Conservation (phyloP, 2,797 vertebrate species). For the Smutsia gigantea region DNA sequence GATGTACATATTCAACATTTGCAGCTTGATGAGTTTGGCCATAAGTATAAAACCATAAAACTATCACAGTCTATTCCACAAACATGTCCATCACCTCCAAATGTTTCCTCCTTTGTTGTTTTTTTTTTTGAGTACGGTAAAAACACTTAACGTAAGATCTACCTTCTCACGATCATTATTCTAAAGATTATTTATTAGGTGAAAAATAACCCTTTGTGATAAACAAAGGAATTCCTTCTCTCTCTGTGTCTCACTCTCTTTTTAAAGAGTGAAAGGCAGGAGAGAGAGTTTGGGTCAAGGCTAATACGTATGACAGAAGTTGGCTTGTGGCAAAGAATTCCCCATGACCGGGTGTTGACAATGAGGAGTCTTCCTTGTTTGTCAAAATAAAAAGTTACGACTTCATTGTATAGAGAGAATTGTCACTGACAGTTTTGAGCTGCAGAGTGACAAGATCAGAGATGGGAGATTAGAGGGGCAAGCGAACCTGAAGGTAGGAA, state of each 20-base stretch:
- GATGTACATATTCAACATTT: background rate
- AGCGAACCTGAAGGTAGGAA: background rate
- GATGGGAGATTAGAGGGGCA: background rate
- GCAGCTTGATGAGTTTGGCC: background rate
- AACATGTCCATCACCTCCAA: background rate
- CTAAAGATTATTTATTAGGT: background rate
- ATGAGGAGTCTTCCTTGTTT: background rate
- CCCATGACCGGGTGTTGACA: background rate
- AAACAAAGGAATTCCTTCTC: background rate
- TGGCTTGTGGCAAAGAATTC: background rate
- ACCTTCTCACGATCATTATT: background rate
- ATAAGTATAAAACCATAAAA: background rate
- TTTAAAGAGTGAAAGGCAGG: background rate
- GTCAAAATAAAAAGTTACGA: background rate
- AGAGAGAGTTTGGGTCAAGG: background rate
- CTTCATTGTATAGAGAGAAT: background rate
- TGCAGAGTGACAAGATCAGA: background rate
- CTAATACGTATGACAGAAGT: background rate
- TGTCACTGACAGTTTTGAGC: background rate
- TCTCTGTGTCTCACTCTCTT: background rate
- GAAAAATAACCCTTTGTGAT: background rate
- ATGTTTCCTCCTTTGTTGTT: background rate
- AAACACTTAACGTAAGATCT: background rate
- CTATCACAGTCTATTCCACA: background rate
- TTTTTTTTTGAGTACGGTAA: background rate